Base-by-base conservation (phyloP, 2,113 vertebrate genomes). In the Octodon degus region DNA sequence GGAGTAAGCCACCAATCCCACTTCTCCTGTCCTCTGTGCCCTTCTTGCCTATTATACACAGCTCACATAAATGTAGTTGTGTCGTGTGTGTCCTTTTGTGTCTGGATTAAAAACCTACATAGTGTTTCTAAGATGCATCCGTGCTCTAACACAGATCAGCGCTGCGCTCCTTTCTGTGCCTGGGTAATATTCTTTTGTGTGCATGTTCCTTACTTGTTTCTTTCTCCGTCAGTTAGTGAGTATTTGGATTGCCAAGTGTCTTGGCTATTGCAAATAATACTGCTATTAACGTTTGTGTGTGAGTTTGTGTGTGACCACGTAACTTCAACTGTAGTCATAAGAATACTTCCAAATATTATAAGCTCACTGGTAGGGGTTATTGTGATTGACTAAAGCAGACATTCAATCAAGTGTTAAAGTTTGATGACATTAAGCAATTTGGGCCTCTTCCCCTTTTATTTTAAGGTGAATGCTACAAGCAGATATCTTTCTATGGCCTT, bases 121-220 rank as follows among this genome's bases (percentile, higher is more conserved):
- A 43, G 30, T 87, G 24, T 86, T 43, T 93, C 62, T 17, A 79
- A 84, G 76, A 6, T 55, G 77, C 24, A 53, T 62, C 1, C 5
- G 25, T 60, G 20, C 13, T n/a, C 63, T 14, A 7, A 5, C 10
- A 50, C 62, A 16, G 16, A 58, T 76, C 79, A 72, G 24, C 22
- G 70, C 40, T 72, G 27, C 50, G 55, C 80, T 91, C 70, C 43
- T 93, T 91, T 95, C 85, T 30, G 72, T 47, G 37, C 62, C 79
- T 85, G 30, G 94, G 87, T 97, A 89, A 76, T 96, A 86, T 84
- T 94, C 70, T 58, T 63, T 30, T 43, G 14, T 63, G n/a, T 92
- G 30, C 22, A 53, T 63, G 65, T n/a, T 20, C 19, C 70, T n/a
- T 7, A 50, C 62, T 89, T 81, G 25, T 30, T 67, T n/a, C 67